Conservation (phyloP, 2,797 vertebrate genomes). For the Sciurus carolinensis region DNA sequence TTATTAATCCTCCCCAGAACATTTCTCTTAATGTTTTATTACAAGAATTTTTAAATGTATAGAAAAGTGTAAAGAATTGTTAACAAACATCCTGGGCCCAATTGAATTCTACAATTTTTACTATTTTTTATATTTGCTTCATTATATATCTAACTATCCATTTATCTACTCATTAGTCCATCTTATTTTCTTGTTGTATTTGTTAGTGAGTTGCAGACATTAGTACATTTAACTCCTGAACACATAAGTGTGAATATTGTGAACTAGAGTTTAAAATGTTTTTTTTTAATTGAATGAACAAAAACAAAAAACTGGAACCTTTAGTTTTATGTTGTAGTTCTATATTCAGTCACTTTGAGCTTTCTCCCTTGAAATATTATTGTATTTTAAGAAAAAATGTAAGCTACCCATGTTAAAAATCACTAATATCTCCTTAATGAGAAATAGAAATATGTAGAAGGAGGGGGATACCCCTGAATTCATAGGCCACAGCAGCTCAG, state of each 20-base stretch:
- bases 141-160: not conserved
- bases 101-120: slow-evolving; percentile 22
- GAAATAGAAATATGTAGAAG: slow-evolving; percentile 52
- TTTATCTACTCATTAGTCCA: not conserved
- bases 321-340: slow-evolving; percentile 41
- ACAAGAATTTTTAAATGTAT: slow-evolving; percentile 45
- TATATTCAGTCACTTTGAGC: slow-evolving; percentile 16
- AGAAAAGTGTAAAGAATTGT: slow-evolving; percentile 41
- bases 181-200: slow-evolving; percentile 58
- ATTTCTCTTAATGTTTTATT: slow-evolving; percentile 47
- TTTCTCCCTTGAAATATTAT: slow-evolving; percentile 54
- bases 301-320: not conserved
- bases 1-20: slow-evolving; percentile 29
- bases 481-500: slow-evolving; percentile 58
- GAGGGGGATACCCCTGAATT: slow-evolving; percentile 63
- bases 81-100: not conserved
- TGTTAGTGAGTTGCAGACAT: slow-evolving; percentile 4
- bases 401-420: slow-evolving; percentile 55
- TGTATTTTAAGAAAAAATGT: slow-evolving; percentile 55
- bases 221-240: slow-evolving; percentile 47
- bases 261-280: slow-evolving; percentile 45
- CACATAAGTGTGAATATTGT: not conserved
- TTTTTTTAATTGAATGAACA: not conserved
- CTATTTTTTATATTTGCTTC: slow-evolving; percentile 53
- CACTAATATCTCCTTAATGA: slow-evolving; percentile 61